Evolutionary conservation across 2,797 vertebrate genomes (phyloP).

Genomic region (Acanthurus leucopareius): DNA sequence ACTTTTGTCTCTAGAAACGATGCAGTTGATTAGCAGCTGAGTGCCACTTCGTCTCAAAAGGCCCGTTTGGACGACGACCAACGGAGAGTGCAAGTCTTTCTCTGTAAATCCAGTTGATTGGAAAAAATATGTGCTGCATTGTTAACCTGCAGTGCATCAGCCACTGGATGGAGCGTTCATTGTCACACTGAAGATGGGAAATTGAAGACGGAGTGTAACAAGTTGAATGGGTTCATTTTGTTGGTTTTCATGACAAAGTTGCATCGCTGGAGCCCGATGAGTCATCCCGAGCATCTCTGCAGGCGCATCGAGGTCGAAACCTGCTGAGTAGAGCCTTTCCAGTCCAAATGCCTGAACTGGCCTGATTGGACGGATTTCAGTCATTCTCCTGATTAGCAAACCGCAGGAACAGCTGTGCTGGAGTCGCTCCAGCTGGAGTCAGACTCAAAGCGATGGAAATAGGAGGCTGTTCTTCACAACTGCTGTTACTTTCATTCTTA

Average conservation of each 20-base stretch:
- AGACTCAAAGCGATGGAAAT: conserved; percentile 2
- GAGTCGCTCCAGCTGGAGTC: conserved; percentile 21
- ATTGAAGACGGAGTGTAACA: too few species aligned
- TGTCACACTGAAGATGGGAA: too few species aligned
- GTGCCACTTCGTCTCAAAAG: conserved; percentile 1
- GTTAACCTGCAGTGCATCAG: not conserved
- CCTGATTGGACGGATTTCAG: conserved; percentile 54
- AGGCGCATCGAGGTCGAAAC: not conserved
- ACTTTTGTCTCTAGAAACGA: not conserved
- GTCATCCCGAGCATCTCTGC: not conserved
- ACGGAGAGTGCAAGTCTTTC: not conserved
- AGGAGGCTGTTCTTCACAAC: not conserved
- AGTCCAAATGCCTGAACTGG: conserved; percentile 8
- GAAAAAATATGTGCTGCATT: not conserved
- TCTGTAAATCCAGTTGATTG: not conserved
- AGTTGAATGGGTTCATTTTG: too few species aligned
- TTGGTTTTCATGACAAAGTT: not conserved
- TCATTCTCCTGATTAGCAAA: conserved; percentile 38
- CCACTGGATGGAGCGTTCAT: too few species aligned
- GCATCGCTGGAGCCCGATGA: not conserved
- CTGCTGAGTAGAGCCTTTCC: conserved; percentile 20
- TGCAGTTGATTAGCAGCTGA: conserved; percentile 8
- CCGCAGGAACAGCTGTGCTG: conserved; percentile 47
- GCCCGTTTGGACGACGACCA: conserved; percentile 3
- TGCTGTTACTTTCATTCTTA: not conserved